Percentiles rank a stretch among this genome's conserved stretches.
Conservation (phyloP, 2,113 vertebrate genomes). For the Pavo muticus region DNA sequence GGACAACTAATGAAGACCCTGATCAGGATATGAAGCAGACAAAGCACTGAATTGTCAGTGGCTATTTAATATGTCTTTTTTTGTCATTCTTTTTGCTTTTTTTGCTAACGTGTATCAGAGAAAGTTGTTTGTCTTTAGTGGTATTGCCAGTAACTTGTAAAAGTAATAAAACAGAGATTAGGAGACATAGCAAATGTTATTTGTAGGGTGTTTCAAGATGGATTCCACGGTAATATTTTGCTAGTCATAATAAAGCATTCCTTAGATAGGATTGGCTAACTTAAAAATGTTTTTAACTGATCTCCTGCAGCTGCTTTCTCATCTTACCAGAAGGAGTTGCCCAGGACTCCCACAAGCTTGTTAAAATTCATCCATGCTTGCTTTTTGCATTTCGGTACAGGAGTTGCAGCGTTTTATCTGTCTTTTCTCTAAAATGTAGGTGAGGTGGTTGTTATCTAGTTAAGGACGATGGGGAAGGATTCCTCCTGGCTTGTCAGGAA, state of each 20-base stretch:
- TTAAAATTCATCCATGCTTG: background rate
- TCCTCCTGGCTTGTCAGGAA: background rate
- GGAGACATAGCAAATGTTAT: background rate
- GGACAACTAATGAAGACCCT: background rate
- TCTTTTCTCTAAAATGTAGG: background rate
- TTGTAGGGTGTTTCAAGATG: background rate
- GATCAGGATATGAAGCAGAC: background rate
- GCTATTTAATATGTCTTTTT: background rate
- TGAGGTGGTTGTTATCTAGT: background rate
- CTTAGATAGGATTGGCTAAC: background rate
- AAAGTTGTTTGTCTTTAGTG: background rate
- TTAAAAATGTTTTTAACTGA: background rate
- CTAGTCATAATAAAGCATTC: background rate
- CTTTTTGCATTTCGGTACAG: background rate
- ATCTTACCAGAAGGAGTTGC: background rate
- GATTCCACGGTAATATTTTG: background rate
- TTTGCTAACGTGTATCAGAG: background rate
- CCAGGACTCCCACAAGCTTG: background rate
- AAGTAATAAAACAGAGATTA: background rate
- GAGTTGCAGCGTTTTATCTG: background rate
- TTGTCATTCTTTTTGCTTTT: background rate
- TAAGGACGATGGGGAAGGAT: background rate
- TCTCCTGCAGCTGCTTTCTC: background rate
- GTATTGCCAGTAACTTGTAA: background rate
- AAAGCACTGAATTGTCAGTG: background rate